phyloP scores from a whole-genome alignment of 2,797 vertebrate genomes.

The Hozukius guyotensis region DNA sequence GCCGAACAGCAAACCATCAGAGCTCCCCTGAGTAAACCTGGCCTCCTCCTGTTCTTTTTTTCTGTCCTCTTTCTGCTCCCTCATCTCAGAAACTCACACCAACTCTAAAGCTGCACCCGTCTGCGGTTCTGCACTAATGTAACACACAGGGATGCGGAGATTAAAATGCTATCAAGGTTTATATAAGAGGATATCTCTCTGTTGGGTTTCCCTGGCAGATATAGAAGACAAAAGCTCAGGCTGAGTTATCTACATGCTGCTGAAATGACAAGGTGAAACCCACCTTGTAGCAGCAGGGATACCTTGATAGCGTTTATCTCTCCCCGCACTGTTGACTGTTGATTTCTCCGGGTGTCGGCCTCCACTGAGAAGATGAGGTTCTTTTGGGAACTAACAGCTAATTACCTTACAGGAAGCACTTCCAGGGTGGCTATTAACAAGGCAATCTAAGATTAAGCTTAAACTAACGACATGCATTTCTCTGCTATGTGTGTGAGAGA shows the following conservation, averaged over 20 bases:
- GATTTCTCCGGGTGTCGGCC: slow-evolving; percentile 59
- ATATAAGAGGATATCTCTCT: slow-evolving; percentile 5
- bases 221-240: slow-evolving; percentile 22
- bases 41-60: slow-evolving; percentile 32
- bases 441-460: slow-evolving; percentile 48
- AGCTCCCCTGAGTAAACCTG: slow-evolving; percentile 79
- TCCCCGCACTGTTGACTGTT: slow-evolving; percentile 48
- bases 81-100: slow-evolving; percentile 57
- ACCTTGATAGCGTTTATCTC: slow-evolving; percentile 73
- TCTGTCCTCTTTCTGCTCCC: slow-evolving; percentile 42
- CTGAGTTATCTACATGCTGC: slow-evolving; percentile 14
- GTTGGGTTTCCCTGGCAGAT: slow-evolving; percentile 15
- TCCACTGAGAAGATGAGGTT: slow-evolving; percentile 51
- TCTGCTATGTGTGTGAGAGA: slow-evolving; percentile 12
- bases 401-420: slow-evolving; percentile 67
- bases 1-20: slow-evolving; percentile 72
- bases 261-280: slow-evolving; percentile 31
- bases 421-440: slow-evolving; percentile 68
- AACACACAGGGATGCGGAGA: slow-evolving; percentile 44
- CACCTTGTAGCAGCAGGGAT: slow-evolving; percentile 33
- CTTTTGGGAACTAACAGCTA: slow-evolving; percentile 63
- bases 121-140: slow-evolving; percentile 65
- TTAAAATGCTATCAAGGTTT: slow-evolving; percentile 71
- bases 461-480: slow-evolving; percentile 59
- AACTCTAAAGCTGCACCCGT: slow-evolving; percentile 40